Evolutionary conservation across 2,797 vertebrate species (phyloP).

Genomic region (Halcyon leucocephala): DNA sequence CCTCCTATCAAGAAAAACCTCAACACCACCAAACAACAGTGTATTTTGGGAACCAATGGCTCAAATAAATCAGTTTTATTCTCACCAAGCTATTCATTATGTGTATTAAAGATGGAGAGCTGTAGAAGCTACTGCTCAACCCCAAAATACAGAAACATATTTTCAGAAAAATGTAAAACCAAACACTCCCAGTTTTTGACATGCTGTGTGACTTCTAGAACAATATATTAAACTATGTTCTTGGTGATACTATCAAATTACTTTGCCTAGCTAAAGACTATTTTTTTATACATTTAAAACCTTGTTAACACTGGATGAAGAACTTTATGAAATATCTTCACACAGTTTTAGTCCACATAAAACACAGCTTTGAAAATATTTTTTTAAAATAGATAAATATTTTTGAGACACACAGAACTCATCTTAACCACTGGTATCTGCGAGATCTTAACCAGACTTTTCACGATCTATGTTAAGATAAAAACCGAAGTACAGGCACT

Average conservation of each 20-base stretch:
- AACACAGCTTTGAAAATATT: neutral
- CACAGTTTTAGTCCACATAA: neutral
- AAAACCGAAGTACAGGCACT: neutral
- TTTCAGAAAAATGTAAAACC: neutral
- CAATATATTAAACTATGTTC: fast-evolving
- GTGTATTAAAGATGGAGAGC: neutral
- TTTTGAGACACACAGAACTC: neutral
- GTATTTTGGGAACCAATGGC: neutral
- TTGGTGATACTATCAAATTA: neutral
- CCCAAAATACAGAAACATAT: neutral
- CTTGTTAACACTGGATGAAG: neutral
- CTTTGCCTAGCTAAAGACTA: neutral
- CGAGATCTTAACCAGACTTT: neutral
- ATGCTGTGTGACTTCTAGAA: fast-evolving
- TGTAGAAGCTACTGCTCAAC: neutral
- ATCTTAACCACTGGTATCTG: neutral
- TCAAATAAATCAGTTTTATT: neutral
- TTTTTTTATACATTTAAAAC: neutral
- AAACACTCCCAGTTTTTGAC: neutral
- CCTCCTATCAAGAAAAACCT: neutral
- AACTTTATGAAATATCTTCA: neutral
- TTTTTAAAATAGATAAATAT: neutral
- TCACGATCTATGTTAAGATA: neutral
- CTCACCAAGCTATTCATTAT: neutral
- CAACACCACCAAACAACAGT: neutral